Evolutionary conservation across 2,888 invertebrate species (phyloP).

Genomic region (Pharmacophagus antenor): DNA sequence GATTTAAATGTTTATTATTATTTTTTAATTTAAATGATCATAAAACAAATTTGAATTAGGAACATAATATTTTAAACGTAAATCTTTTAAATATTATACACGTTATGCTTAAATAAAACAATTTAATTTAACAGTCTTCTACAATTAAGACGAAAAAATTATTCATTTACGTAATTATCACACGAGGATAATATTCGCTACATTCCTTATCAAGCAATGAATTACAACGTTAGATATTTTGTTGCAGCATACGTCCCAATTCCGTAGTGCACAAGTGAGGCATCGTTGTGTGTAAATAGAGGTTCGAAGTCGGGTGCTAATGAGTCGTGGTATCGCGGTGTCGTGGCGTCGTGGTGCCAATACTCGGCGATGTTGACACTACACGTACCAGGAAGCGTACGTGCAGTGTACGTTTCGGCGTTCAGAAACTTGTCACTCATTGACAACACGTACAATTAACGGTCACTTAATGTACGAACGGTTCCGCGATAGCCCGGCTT

Average conservation of each 20-base stretch:
- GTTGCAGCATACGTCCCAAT: slow-evolving; percentile 14
- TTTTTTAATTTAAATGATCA: too few relatives aligned
- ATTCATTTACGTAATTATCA: too few relatives aligned
- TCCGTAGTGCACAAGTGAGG: slow-evolving; percentile 22
- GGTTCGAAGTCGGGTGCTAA: slow-evolving; percentile 46
- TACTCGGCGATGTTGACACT: slow-evolving; percentile 34
- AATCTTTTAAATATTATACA: too few relatives aligned
- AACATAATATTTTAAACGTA: too few relatives aligned
- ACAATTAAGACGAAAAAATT: too few relatives aligned
- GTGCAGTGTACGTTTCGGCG: slow-evolving; percentile 19
- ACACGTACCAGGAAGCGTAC: too few relatives aligned
- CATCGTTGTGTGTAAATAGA: slow-evolving; percentile 18
- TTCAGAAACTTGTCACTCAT: slow-evolving; percentile 5
- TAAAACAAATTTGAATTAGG: too few relatives aligned
- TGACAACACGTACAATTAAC: not conserved
- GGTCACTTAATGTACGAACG: too few relatives aligned
- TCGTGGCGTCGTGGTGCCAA: too few relatives aligned
- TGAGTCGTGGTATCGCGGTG: slow-evolving; percentile 52
- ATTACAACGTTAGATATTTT: not conserved
- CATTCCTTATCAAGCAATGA: slow-evolving; percentile 7
- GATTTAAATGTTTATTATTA: too few relatives aligned
- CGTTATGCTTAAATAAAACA: too few relatives aligned
- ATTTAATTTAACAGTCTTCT: not conserved
- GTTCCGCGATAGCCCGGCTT: too few relatives aligned
- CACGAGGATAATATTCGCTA: not conserved